phyloP scores from a whole-genome alignment of 2,888 invertebrate species.

The Plagodis dolabraria region DNA sequence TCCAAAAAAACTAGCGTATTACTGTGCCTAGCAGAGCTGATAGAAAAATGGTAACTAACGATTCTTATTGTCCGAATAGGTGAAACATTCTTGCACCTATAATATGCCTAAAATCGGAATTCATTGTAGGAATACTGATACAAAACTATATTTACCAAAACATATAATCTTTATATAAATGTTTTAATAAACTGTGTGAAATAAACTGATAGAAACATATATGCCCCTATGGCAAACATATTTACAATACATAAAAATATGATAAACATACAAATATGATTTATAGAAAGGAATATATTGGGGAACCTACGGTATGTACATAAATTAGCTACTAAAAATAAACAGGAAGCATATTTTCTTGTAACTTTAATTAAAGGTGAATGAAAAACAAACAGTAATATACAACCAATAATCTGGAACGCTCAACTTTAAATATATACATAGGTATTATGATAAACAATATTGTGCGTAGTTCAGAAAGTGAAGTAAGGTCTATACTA shows the following conservation, averaged over 20 bases:
- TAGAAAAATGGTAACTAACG: slow-evolving; percentile 69
- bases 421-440: slow-evolving; percentile 27
- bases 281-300: slow-evolving; percentile 9
- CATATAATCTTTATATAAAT: slow-evolving; percentile 15
- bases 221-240: slow-evolving; percentile 25
- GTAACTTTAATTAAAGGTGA: slow-evolving; percentile 53
- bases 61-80: slow-evolving; percentile 67
- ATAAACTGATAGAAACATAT: slow-evolving; percentile 16
- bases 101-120: slow-evolving; percentile 37
- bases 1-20: no score
- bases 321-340: slow-evolving; percentile 20
- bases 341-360: slow-evolving; percentile 36
- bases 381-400: slow-evolving; percentile 49
- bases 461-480: slow-evolving; percentile 64
- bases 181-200: slow-evolving; percentile 12
- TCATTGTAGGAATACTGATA: slow-evolving; percentile 32
- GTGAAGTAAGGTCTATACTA: slow-evolving; percentile 32
- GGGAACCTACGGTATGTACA: slow-evolving; percentile 20
- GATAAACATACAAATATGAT: slow-evolving; percentile 9
- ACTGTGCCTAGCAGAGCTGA: slow-evolving; percentile 40
- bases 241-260: not conserved
- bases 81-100: slow-evolving; percentile 44
- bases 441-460: slow-evolving; percentile 38
- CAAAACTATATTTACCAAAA: slow-evolving; percentile 21
- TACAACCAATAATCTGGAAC: slow-evolving; percentile 38